phyloP scores from a whole-genome alignment of 53 echinoderm and acorn worm species.

The Glandiceps talaboti region DNA sequence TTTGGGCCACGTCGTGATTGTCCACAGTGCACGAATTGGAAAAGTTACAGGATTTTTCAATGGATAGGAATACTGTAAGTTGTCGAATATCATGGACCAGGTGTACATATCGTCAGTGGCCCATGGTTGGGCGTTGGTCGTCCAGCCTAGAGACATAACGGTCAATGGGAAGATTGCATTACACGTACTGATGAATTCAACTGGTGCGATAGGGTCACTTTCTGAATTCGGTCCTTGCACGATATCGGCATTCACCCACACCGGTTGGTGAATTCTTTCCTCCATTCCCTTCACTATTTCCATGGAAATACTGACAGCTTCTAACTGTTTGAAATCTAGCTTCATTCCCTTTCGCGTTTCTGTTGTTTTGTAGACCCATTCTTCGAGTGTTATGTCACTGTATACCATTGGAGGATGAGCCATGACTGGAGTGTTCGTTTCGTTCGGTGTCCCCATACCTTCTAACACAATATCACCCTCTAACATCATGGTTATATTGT shows the following conservation, averaged over 20 bases:
- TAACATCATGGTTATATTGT: conserved; percentile 41
- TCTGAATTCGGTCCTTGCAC: conserved; percentile 59
- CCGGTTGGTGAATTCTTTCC: conserved; percentile 30
- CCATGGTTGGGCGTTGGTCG: conserved; percentile 14
- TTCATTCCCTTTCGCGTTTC: conserved; percentile 49
- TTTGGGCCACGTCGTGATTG: conserved; percentile 43
- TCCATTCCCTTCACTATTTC: conserved; percentile 24
- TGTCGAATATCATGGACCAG: conserved; percentile 78
- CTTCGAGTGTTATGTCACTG: conserved; percentile 42
- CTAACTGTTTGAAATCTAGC: conserved; percentile 58
- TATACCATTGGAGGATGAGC: conserved; percentile 47
- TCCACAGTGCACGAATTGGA: conserved; percentile 53
- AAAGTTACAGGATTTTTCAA: conserved; percentile 52
- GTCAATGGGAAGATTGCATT: conserved; percentile 50
- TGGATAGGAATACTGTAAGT: conserved; percentile 36
- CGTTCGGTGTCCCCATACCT: conserved; percentile 43
- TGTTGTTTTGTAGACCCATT: conserved; percentile 37
- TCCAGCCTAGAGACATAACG: conserved; percentile 54
- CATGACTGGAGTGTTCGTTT: conserved; percentile 52
- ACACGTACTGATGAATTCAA: conserved; percentile 29
- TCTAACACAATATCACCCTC: conserved; percentile 59
- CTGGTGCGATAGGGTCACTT: conserved; percentile 46
- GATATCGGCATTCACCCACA: conserved; percentile 69
- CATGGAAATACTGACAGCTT: conserved; percentile 54
- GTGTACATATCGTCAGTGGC: conserved; percentile 43